Evolutionary conservation across 1,140 invertebrate species (phyloP).

Genomic region (Macrocentrus cingulum): DNA sequence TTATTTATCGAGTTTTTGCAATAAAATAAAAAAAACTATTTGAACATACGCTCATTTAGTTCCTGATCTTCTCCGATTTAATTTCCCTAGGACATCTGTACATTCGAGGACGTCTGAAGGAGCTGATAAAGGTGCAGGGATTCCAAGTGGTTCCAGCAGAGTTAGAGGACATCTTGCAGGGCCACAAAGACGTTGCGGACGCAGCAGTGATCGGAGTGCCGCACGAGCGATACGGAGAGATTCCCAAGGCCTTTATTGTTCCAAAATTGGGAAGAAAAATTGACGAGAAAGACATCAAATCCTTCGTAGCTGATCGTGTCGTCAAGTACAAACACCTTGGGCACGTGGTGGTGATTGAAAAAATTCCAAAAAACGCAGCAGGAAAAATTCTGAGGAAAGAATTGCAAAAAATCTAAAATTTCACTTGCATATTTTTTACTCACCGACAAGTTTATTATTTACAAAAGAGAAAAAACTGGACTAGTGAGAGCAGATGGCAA

Average conservation of each 20-base stretch:
- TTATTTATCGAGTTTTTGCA: too few relatives aligned
- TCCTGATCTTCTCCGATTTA: too few relatives aligned
- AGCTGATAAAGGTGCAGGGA: conserved; percentile 65
- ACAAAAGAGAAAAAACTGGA: neutral
- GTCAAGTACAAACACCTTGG: conserved; percentile 68
- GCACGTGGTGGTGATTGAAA: conserved; percentile 67
- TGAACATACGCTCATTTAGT: too few relatives aligned
- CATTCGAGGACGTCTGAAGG: conserved; percentile 62
- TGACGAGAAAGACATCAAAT: conserved; percentile 58
- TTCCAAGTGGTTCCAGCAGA: conserved; percentile 52
- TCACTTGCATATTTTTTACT: neutral
- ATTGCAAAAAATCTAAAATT: conserved; percentile 51
- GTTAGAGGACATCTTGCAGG: conserved; percentile 40
- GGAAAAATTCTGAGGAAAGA: conserved; percentile 75
- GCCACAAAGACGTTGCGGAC: conserved; percentile 65
- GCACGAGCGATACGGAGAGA: conserved; percentile 71
- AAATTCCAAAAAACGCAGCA: conserved; percentile 72
- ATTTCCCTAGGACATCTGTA: conserved; percentile 52
- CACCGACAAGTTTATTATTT: neutral
- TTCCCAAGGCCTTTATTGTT: conserved; percentile 70
- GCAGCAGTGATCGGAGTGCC: conserved; percentile 81
- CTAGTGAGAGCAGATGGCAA: neutral
- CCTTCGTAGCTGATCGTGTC: conserved; percentile 62
- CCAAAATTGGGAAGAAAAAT: conserved; percentile 51
- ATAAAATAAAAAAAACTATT: too few relatives aligned